Evolutionary conservation across 2,113 vertebrate genomes (phyloP).

Genomic region (Desmodus rotundus): DNA sequence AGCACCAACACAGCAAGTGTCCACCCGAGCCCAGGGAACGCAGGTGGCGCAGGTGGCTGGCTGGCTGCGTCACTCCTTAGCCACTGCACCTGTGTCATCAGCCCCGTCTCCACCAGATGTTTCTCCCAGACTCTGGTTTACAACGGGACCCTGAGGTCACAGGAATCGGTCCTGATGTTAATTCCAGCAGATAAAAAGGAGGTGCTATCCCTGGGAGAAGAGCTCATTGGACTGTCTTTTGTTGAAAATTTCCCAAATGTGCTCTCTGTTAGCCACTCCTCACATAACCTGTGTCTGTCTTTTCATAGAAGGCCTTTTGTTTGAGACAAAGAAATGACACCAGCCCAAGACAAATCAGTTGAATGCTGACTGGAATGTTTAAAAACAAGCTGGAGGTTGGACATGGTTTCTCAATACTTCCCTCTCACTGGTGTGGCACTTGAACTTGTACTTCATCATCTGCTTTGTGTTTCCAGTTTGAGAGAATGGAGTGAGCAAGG

Average conservation of each 20-base stretch:
- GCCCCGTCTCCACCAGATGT: background rate
- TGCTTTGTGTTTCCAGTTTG: conserved; percentile 69
- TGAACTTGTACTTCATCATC: conserved; percentile 58
- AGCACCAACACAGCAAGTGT: no score
- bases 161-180: background rate
- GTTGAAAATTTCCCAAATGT: background rate
- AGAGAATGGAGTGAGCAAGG: conserved; percentile 12
- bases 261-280: background rate
- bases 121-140: background rate
- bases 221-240: background rate
- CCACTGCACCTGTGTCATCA: background rate
- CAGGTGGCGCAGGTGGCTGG: background rate
- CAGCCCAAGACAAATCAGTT: conserved; percentile 29
- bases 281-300: background rate
- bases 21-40: background rate
- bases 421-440: conserved; percentile 54
- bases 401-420: conserved; percentile 38
- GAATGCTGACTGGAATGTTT: conserved; percentile 41
- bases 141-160: background rate
- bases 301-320: conserved; percentile 49
- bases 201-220: background rate
- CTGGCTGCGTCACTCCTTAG: background rate
- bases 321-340: conserved; percentile 44
- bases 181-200: background rate
- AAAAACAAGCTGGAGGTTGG: conserved; percentile 22